Percentiles rank a stretch among this genome's conserved stretches.
These are phyloP conservation scores for Propithecus coquereli DNA, from an alignment of 2,113 vertebrate genomes.

Conservation along the genomic window DNA sequence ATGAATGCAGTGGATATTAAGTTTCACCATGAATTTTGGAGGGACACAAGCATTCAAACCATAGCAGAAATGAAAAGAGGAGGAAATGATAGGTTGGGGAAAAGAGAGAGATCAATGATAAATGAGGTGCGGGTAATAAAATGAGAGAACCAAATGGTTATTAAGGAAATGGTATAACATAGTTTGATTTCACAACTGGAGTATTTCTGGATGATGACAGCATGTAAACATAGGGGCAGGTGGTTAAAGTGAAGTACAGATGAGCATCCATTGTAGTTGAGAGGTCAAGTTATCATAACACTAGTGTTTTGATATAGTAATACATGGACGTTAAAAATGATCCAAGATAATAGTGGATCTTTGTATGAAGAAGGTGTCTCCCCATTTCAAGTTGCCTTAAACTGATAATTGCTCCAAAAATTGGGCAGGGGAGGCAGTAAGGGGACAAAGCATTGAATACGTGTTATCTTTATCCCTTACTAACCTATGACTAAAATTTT, in stretches of 20 bases:
- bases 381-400: not conserved
- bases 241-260: not conserved
- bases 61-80: not conserved
- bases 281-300: not conserved
- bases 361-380: not conserved
- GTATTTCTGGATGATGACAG: not conserved
- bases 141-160: not conserved
- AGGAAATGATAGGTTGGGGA: not conserved
- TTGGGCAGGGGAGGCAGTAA: not conserved
- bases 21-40: not conserved
- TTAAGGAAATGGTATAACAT: not conserved
- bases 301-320: not conserved
- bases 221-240: not conserved
- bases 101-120: not conserved
- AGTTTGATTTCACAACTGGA: not conserved
- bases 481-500: conserved; percentile 10
- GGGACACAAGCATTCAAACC: not conserved
- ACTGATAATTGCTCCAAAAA: not conserved
- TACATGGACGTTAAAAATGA: not conserved
- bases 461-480: not conserved
- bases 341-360: not conserved
- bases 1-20: not conserved
- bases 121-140: not conserved
- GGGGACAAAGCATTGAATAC: not conserved
- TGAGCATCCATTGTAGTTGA: not conserved